Percentiles rank a stretch among this genome's conserved stretches.
Conservation (phyloP, 92 coral and sea anemone species). For the Parazoanthus atlanticus region DNA sequence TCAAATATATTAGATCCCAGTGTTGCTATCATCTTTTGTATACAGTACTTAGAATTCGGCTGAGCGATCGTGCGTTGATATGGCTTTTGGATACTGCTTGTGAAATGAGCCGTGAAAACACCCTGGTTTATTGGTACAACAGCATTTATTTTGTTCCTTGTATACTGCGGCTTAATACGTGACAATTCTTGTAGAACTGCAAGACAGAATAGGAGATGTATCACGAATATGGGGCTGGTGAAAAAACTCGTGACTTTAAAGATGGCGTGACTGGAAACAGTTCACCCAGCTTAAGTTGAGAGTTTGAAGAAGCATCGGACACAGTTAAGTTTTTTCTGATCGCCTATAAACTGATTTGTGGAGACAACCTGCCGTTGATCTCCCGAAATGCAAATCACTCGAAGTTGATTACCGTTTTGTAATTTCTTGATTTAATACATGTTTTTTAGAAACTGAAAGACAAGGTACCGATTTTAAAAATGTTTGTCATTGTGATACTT, state of each 20-base stretch:
- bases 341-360: not conserved
- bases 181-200: not conserved
- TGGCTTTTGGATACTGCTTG: not conserved
- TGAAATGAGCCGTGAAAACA: conserved; percentile 32
- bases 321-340: conserved; percentile 1
- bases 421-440: not conserved
- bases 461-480: not conserved
- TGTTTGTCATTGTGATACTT: not conserved
- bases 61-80: not conserved
- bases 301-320: not conserved
- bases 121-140: not conserved
- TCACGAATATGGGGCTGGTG: not conserved
- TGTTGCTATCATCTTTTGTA: not conserved
- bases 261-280: conserved; percentile 27
- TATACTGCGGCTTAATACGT: not conserved
- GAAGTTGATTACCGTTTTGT: not conserved
- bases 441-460: not conserved
- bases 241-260: conserved; percentile 19
- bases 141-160: not conserved
- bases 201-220: not conserved
- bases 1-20: not conserved
- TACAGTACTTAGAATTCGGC: not conserved
- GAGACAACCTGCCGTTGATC: not conserved
- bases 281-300: not conserved
- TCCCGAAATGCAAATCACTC: not conserved